Evolutionary conservation across 2,113 vertebrate species (phyloP).

Genomic region (Salvelinus sp.): DNA sequence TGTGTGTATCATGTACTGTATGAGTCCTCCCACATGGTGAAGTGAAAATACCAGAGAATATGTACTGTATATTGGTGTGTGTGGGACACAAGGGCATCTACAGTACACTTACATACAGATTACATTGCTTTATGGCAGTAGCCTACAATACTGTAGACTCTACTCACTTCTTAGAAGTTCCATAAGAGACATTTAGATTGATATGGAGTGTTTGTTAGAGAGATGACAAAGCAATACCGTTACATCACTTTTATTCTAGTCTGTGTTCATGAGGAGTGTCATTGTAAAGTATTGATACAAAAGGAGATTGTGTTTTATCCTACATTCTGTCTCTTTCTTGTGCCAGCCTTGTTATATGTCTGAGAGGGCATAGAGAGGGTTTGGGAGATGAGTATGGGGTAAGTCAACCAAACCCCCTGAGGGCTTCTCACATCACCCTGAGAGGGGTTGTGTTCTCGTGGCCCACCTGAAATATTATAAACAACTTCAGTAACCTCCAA

Average conservation of each 20-base stretch:
- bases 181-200: background rate
- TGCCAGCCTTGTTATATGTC: constrained; percentile 28
- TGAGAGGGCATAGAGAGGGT: constrained; percentile 27
- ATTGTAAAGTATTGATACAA: background rate
- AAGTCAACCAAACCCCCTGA: constrained; percentile 12
- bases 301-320: constrained; percentile 11
- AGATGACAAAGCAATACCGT: background rate
- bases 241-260: background rate
- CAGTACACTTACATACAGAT: background rate
- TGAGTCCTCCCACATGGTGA: constrained; percentile 25
- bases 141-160: background rate
- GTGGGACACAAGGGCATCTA: background rate
- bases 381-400: constrained; percentile 34
- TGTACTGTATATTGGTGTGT: background rate
- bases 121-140: background rate
- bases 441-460: constrained; percentile 5
- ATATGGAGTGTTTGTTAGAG: background rate
- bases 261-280: background rate
- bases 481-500: constrained; percentile 20
- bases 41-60: constrained; percentile 14
- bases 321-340: constrained; percentile 35
- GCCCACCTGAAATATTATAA: constrained; percentile 9
- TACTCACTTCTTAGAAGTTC: background rate
- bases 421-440: constrained; percentile 31
- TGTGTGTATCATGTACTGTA: background rate